Evolutionary conservation across 2,113 vertebrate genomes (phyloP).

Genomic region (Pardalotus punctatus): DNA sequence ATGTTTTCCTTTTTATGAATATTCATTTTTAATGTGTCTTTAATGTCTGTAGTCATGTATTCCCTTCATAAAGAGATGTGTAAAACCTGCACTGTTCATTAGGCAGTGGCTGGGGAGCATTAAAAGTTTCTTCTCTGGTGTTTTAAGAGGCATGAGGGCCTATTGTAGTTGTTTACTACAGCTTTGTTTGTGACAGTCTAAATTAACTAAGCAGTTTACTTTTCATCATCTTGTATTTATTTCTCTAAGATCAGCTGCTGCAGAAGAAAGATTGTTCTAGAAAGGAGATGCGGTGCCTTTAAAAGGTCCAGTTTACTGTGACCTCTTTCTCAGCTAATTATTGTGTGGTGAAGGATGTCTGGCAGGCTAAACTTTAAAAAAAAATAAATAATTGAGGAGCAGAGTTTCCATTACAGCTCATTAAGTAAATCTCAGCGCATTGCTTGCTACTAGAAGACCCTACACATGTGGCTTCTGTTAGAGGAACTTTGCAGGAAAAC

Average conservation of each 20-base stretch:
- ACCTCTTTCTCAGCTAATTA: slow-evolving; percentile 36
- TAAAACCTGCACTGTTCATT: background rate
- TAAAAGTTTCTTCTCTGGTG: background rate
- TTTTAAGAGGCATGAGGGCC: background rate
- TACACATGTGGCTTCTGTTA: background rate
- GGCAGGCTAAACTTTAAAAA: background rate
- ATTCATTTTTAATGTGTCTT: background rate
- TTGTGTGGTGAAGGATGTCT: slow-evolving; percentile 18
- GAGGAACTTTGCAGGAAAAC: slow-evolving; percentile 4
- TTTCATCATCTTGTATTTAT: slow-evolving; percentile 11
- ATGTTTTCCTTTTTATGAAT: background rate
- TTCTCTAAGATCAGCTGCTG: background rate
- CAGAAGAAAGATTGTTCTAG: background rate
- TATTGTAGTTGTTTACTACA: background rate
- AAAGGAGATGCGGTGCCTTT: background rate
- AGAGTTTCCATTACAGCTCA: slow-evolving; percentile 31
- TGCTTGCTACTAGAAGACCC: background rate
- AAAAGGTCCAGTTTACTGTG: background rate
- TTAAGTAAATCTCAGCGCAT: background rate
- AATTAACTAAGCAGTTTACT: slow-evolving; percentile 17
- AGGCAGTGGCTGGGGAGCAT: background rate
- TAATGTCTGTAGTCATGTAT: background rate
- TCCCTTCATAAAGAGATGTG: background rate
- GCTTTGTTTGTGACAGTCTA: background rate
- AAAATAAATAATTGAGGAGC: slow-evolving; percentile 11